Conservation (phyloP, 2,888 invertebrate genomes). For the Mechanitis messenoides region DNA sequence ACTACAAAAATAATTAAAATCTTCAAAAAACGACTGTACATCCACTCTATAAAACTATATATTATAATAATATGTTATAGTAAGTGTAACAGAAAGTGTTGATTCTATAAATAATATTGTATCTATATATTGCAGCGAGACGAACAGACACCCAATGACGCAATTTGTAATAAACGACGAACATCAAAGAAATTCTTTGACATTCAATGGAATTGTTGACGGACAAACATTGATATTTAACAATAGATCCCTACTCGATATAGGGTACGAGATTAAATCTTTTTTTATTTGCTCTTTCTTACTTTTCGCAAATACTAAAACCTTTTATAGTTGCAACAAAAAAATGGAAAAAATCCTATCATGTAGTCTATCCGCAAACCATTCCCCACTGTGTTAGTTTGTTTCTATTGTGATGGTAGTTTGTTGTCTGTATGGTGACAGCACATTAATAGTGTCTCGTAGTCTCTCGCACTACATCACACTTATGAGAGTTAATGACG, state of each 20-base stretch:
- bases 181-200: background rate
- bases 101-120: background rate
- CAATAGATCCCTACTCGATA: background rate
- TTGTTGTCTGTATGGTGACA: no score
- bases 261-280: background rate
- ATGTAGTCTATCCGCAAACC: no score
- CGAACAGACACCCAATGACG: background rate
- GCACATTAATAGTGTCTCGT: no score
- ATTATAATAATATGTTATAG: background rate
- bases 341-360: no score
- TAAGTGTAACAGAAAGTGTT: background rate
- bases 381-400: no score
- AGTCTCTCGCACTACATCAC: no score
- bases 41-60: no score
- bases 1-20: background rate
- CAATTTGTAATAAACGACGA: background rate
- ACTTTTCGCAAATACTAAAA: no score
- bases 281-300: background rate
- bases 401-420: no score
- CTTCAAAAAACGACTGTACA: no score
- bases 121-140: background rate
- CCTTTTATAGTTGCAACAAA: no score
- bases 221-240: background rate
- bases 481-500: no score
- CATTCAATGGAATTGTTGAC: background rate